Evolutionary conservation across 2,797 vertebrate genomes (phyloP).

Genomic region (Myotis daubentonii): DNA sequence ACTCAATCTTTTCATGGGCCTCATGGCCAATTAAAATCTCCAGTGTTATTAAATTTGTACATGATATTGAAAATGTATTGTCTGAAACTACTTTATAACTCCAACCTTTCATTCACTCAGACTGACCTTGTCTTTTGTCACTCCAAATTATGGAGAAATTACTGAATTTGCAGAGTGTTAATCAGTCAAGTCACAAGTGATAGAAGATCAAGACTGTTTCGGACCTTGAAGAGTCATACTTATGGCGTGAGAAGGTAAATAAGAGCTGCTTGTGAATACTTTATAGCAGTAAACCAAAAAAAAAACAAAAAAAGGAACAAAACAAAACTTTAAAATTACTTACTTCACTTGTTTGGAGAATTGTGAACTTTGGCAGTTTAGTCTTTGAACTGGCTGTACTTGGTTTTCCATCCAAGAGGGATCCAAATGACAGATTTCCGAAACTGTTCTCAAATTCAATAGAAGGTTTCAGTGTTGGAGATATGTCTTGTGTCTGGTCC

Average conservation of each 20-base stretch:
- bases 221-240: constrained; percentile 34
- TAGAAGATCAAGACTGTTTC: constrained; percentile 42
- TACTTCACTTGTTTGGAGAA: constrained; percentile 95
- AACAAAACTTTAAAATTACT: constrained; percentile 82
- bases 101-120: constrained; percentile 50
- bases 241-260: constrained; percentile 22
- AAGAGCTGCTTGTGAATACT: neutral
- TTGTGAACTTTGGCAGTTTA: constrained; percentile 96
- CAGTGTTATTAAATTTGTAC: neutral
- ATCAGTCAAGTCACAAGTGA: constrained; percentile 50
- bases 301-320: neutral
- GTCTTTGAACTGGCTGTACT: constrained; percentile 90
- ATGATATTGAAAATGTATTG: neutral
- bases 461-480: constrained; percentile 93
- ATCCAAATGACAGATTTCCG: constrained; percentile 90
- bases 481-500: constrained; percentile 93
- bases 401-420: constrained; percentile 89
- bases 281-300: constrained; percentile 11
- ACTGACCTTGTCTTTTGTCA: constrained; percentile 15
- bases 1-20: neutral
- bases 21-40: neutral
- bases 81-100: constrained; percentile 9
- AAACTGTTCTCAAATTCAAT: constrained; percentile 92
- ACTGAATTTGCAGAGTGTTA: constrained; percentile 2
- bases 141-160: constrained; percentile 27